A percentile compares a stretch with the other conserved stretches of the same genome.
These are phyloP conservation scores for Anser brachyrhynchus DNA, from an alignment of 2,113 vertebrate genomes.

Conservation along the genomic window DNA sequence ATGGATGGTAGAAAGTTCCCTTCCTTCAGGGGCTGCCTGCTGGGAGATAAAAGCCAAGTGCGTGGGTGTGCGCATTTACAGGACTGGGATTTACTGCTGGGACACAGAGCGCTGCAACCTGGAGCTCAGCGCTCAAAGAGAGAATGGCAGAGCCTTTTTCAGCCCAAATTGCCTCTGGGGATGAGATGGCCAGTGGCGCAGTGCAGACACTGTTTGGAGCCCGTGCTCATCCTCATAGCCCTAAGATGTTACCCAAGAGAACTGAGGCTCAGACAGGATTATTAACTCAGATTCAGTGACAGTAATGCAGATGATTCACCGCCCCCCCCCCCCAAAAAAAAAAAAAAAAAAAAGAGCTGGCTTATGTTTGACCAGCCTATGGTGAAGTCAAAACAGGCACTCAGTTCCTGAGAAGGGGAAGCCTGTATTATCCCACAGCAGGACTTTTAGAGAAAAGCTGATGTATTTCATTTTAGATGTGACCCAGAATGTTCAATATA, in stretches of 20 bases:
- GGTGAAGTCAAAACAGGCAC: not conserved
- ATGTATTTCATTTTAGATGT: not conserved
- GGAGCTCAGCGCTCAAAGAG: not conserved
- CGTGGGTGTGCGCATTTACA: not conserved
- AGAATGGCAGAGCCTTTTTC: not conserved
- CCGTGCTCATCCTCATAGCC: accelerated
- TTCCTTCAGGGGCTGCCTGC: not conserved
- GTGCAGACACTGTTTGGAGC: not conserved
- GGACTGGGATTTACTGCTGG: not conserved
- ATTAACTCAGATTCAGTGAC: accelerated
- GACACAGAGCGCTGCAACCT: not conserved
- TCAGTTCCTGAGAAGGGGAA: not conserved
- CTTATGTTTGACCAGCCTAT: not conserved
- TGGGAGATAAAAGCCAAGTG: not conserved
- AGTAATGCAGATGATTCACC: not conserved
- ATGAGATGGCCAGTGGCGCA: not conserved
- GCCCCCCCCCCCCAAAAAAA: too few species aligned
- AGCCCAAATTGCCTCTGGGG: not conserved
- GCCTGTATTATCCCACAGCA: not conserved
- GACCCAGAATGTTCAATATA: not conserved
- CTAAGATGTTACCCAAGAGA: not conserved
- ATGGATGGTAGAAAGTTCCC: not conserved
- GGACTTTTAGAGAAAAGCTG: not conserved
- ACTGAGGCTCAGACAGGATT: not conserved
- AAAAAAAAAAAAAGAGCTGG: not conserved